phyloP scores from a whole-genome alignment of 2,113 vertebrate species.

The Anarhynchus alexandrinus region DNA sequence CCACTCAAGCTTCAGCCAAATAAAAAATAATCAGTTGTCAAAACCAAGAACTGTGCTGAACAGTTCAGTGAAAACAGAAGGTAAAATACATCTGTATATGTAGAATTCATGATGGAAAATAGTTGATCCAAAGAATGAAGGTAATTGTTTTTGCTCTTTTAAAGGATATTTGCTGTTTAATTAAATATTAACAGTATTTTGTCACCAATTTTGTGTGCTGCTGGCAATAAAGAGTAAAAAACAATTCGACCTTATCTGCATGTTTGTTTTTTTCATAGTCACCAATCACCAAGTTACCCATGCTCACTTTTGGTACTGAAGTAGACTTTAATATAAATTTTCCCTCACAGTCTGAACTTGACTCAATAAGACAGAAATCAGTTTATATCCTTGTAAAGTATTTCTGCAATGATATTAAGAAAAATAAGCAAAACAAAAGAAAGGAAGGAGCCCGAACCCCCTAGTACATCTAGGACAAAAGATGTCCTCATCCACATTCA shows the following conservation, averaged over 20 bases:
- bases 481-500: background rate
- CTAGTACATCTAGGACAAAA: background rate
- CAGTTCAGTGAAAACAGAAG: background rate
- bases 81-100: background rate
- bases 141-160: background rate
- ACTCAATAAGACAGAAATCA: background rate
- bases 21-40: background rate
- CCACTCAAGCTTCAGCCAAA: background rate
- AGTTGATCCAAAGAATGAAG: background rate
- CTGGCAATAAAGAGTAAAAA: background rate
- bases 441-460: background rate
- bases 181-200: background rate
- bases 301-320: background rate
- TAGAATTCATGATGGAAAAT: background rate
- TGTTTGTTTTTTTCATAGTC: background rate
- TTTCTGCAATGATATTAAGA: background rate
- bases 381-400: background rate
- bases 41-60: background rate
- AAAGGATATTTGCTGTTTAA: background rate
- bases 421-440: background rate
- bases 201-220: background rate
- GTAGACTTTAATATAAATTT: background rate
- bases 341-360: background rate
- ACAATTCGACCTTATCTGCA: background rate
- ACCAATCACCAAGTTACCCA: background rate